Percentiles rank a stretch among this genome's conserved stretches.
Conservation (phyloP, 2,888 invertebrate species). For the Melinaea marsaeus region DNA sequence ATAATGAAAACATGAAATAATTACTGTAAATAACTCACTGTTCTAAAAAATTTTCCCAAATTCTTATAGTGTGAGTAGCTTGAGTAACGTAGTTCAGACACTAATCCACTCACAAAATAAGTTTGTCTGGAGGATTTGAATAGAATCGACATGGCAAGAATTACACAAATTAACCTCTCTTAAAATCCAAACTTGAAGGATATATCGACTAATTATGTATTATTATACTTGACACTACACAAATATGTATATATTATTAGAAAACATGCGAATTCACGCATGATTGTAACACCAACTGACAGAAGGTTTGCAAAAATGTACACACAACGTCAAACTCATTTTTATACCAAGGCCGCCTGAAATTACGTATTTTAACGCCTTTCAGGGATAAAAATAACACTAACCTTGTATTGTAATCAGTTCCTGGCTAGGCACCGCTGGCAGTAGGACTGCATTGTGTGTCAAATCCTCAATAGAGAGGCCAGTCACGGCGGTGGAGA, state of each 20-base stretch:
- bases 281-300: constrained; percentile 40
- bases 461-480: constrained; percentile 85
- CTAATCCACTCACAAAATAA: constrained; percentile 59
- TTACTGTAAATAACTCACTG: neutral
- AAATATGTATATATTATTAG: neutral
- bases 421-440: constrained; percentile 73
- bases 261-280: constrained; percentile 18
- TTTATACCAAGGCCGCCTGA: constrained; percentile 45
- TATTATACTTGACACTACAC: neutral
- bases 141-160: constrained; percentile 45
- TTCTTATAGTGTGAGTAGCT: constrained; percentile 48
- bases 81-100: constrained; percentile 50
- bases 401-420: constrained; percentile 63
- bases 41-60: constrained; percentile 43
- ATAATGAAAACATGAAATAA: constrained; percentile 2
- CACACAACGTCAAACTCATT: constrained; percentile 24
- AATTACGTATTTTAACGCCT: constrained; percentile 39
- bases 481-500: constrained; percentile 85
- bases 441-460: constrained; percentile 83
- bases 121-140: constrained; percentile 64
- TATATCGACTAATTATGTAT: neutral
- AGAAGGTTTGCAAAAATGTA: constrained; percentile 37
- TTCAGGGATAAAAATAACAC: constrained; percentile 56
- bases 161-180: neutral
- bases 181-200: neutral